Base-by-base conservation (phyloP, 2,113 vertebrate genomes). In the Boulengeromyrus knoepffleri region DNA sequence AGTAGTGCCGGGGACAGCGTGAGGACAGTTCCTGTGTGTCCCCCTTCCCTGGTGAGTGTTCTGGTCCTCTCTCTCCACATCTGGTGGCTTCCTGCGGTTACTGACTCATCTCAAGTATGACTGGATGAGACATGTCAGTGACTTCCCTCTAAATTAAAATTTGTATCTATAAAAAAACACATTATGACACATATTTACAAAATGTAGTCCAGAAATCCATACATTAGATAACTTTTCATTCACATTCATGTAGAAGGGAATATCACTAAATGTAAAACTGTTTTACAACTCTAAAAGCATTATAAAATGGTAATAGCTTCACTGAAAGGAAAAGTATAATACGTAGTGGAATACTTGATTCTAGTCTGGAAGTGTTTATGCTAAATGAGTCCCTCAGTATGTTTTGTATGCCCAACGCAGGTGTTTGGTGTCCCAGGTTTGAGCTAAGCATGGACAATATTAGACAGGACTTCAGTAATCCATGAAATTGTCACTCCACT, bases 401-500 rank as follows among this genome's bases (percentile, higher is more conserved):
- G 42, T 90, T 83, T 87, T 85, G 46, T 27, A 49, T 50, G 42
- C 39, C 45, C 17, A 46, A 52, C 19, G 31, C 66, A 90, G 36
- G 62, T 70, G 13, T n/a, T 86, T 36, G 36, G 39, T 49, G n/a
- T 89, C n/a, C 13, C 24, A 84, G 47, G 42, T 62, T 87, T 39
- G 58, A 87, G 45, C 19, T 47, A 47, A 53, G 62, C 19, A 36
- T 70, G 58, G 70, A 88, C 58, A 50, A 52, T 17, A 45, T 80
- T 80, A 49, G 56, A 47, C 46, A 56, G 31, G 27, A 45, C 89
- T 77, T 27, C 56, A 49, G 85, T 87, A 90, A 74, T 10, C 42
- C 84, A 74, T 84, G 7, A 62, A 88, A 90, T 87, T 90, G 86
- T 70, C 47, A 66, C 46, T 74, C 45, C 31, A 17, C 58, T 42